Base-by-base conservation (phyloP, 2,797 vertebrate species). In the Hippopotamyrus pictus region DNA sequence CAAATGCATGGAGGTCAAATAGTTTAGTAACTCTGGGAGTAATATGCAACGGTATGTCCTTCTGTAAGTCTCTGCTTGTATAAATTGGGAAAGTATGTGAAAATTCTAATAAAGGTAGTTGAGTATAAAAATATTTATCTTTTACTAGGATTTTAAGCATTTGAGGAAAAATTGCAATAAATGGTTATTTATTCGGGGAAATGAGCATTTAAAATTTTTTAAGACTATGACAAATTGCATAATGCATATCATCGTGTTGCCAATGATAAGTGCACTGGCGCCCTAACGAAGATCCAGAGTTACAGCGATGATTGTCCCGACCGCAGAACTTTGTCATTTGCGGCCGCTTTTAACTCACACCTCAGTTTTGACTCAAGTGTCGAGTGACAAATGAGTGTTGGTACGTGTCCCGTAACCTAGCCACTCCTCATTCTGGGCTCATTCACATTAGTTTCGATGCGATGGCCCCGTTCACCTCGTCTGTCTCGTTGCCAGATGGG, bases 391-490 rank as follows among this genome's bases (percentile, higher is more conserved):
- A 59, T 87, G 86, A 86, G 25, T 86, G 29, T 50, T 44, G 29
- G 51, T 57, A 7, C 37, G 53, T 19, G 51, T 51, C 51, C 86
- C 86, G 53, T 87, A 41, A 85, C 83, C 33, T 25, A 88, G 33
- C 86, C 84, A 85, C 51, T 44, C 59, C 33, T 92, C 94, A 90
- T 91, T 91, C 91, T 94, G 93, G 92, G 84, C 12, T 50, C 14
- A 53, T 29, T 46, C 37, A 41, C 46, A 41, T 5, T 29, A 11
- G 73, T 50, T 73, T 76, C 59, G 48, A 53, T 17, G 41, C 92
- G 93, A 93, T 93, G 82, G 92, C 93, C 93, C 91, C 92, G 92
- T 93, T 93, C 91, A 90, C 44, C 79, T 76, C 69, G 2, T 22
- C 41, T 37, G 76, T 82, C 76, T 82, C 19, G 5, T 82, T 82